These are phyloP conservation scores for Cheilosia scutellata DNA, from an alignment of 2,888 invertebrate species.

Conservation along the genomic window DNA sequence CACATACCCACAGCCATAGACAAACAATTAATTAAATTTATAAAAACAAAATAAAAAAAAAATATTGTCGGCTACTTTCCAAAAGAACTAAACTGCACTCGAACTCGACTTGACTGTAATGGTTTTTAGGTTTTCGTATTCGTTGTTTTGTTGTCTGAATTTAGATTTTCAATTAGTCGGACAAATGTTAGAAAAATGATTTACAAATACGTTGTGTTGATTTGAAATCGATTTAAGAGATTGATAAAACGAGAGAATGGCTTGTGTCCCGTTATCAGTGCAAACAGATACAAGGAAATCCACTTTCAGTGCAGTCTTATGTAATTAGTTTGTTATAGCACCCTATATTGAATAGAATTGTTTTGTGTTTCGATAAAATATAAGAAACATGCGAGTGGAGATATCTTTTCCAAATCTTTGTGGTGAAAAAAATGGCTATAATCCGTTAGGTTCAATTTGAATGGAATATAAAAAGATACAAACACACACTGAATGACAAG, in stretches of 20 bases:
- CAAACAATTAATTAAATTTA: constrained; percentile 49
- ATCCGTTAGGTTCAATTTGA: too few species aligned
- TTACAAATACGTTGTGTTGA: constrained; percentile 56
- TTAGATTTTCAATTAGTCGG: constrained; percentile 70
- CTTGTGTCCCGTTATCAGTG: constrained; percentile 56
- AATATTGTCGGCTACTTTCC: constrained; percentile 38
- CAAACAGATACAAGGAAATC: constrained; percentile 65
- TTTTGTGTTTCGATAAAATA: constrained; percentile 1
- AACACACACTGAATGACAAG: too few species aligned
- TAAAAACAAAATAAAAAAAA: not conserved
- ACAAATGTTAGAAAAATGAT: constrained; percentile 70
- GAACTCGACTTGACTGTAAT: constrained; percentile 13
- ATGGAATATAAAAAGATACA: too few species aligned
- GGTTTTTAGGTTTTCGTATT: constrained; percentile 10
- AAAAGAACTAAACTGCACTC: constrained; percentile 39
- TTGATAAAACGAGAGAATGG: constrained; percentile 45
- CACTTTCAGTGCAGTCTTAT: constrained; percentile 57
- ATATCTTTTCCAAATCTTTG: too few species aligned
- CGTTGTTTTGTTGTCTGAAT: constrained; percentile 35
- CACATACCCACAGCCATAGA: not conserved
- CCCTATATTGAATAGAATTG: not conserved
- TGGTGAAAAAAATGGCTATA: too few species aligned
- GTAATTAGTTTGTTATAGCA: constrained; percentile 36
- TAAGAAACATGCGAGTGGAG: not conserved
- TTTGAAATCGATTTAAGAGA: constrained; percentile 65